Evolutionary conservation across 2,113 vertebrate species (phyloP).

Genomic region (Oenanthe melanoleuca): DNA sequence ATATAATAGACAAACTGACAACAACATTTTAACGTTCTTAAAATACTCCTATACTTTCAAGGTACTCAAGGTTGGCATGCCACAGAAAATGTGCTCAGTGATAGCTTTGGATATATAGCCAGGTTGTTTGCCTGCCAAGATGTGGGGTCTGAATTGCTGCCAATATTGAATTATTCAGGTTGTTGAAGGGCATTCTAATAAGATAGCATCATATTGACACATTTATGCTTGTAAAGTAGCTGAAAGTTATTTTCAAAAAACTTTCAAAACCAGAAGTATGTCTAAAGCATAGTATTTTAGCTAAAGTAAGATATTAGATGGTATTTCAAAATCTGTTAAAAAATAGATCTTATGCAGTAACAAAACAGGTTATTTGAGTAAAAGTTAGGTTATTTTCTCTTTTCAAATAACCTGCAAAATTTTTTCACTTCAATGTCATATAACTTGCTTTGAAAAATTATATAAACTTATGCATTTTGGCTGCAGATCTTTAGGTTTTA

Average conservation of each 20-base stretch:
- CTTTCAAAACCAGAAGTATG: background rate
- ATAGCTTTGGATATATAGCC: background rate
- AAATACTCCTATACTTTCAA: background rate
- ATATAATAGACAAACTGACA: background rate
- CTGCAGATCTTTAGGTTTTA: background rate
- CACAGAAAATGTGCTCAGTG: background rate
- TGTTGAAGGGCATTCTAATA: background rate
- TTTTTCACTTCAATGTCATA: background rate
- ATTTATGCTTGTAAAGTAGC: background rate
- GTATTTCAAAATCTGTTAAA: background rate
- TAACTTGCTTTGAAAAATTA: background rate
- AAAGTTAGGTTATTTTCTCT: background rate
- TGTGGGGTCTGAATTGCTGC: constrained; percentile 21
- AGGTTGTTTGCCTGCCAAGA: background rate
- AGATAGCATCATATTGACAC: background rate
- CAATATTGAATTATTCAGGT: background rate
- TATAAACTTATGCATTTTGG: background rate
- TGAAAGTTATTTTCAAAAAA: background rate
- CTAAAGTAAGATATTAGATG: background rate
- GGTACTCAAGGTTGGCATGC: background rate
- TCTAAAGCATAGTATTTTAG: background rate
- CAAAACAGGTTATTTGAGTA: background rate
- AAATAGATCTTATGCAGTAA: background rate
- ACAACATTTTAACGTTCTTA: background rate
- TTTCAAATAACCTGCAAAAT: background rate